Evolutionary conservation across 2,113 vertebrate genomes (phyloP).

Genomic region (Pagrus major): DNA sequence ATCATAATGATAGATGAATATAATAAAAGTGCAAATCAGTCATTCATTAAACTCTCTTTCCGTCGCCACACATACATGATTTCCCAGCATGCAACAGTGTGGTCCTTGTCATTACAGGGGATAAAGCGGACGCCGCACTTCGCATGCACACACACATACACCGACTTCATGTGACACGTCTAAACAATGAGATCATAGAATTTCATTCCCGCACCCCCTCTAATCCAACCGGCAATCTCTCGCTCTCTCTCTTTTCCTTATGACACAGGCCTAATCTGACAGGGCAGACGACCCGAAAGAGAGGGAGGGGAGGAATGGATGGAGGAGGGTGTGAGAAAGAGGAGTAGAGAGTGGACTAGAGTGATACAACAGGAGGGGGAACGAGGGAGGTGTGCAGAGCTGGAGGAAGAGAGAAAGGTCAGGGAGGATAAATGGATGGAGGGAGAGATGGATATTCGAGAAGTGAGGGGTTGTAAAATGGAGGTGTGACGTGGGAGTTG

Average conservation of each 20-base stretch:
- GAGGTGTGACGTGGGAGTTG: conserved; percentile 23
- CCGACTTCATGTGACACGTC: conserved; percentile 52
- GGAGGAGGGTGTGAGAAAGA: conserved; percentile 25
- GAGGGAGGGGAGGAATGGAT: conserved; percentile 30
- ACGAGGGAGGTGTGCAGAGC: background rate
- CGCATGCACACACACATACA: conserved; percentile 44
- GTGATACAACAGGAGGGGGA: background rate
- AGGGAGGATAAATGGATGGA: conserved; percentile 33
- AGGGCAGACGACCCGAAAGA: conserved; percentile 36
- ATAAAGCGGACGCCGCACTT: conserved; percentile 52
- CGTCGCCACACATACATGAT: conserved; percentile 2
- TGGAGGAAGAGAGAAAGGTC: conserved; percentile 21
- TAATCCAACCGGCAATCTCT: conserved; percentile 81
- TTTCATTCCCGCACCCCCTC: conserved; percentile 68
- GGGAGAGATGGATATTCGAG: conserved; percentile 14
- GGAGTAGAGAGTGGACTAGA: conserved; percentile 22
- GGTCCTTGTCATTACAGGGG: conserved; percentile 59
- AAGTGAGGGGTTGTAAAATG: background rate
- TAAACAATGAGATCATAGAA: conserved; percentile 82
- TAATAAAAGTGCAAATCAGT: conserved; percentile 19
- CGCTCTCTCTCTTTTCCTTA: conserved; percentile 65
- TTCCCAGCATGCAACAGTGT: conserved; percentile 61
- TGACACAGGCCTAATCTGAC: conserved; percentile 78
- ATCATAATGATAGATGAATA: conserved; percentile 21
- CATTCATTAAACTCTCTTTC: conserved; percentile 11